phyloP scores from a whole-genome alignment of 1,140 invertebrate genomes.

The Rhyacophila brunnea region DNA sequence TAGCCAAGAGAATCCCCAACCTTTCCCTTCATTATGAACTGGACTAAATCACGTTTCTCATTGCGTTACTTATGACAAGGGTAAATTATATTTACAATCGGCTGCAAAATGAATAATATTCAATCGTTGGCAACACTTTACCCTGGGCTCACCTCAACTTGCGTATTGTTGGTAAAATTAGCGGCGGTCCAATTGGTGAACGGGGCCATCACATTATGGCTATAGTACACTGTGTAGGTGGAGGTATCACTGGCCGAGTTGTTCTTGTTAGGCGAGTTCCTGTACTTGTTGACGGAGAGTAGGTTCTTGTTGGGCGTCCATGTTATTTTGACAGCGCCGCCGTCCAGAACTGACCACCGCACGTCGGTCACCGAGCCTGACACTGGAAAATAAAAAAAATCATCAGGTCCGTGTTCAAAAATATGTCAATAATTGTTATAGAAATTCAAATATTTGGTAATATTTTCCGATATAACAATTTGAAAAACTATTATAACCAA shows the following conservation, averaged over 20 bases:
- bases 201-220: slow-evolving; percentile 37
- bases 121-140: slow-evolving; percentile 21
- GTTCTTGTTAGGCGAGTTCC: not conserved
- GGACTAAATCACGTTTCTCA: too few species aligned
- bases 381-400: slow-evolving; percentile 24
- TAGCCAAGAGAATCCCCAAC: too few species aligned
- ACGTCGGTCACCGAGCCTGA: slow-evolving; percentile 24
- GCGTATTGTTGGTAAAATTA: slow-evolving; percentile 37
- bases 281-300: not conserved
- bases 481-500: too few species aligned
- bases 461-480: too few species aligned
- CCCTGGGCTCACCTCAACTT: slow-evolving; percentile 38
- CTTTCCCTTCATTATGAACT: too few species aligned
- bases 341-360: slow-evolving; percentile 26
- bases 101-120: too few species aligned
- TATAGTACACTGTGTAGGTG: slow-evolving; percentile 42
- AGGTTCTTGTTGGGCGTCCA: slow-evolving; percentile 13
- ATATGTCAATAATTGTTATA: too few species aligned
- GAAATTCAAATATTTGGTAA: too few species aligned
- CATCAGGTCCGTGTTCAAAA: slow-evolving; percentile 8
- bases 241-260: not conserved
- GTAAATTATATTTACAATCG: too few species aligned
- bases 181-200: slow-evolving; percentile 40
- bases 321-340: slow-evolving; percentile 20
- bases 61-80: too few species aligned